Evolutionary conservation across 2,113 vertebrate species (phyloP), one percentile per base, ranked within the genome.

Genomic region (Limnothrissa miodon): DNA sequence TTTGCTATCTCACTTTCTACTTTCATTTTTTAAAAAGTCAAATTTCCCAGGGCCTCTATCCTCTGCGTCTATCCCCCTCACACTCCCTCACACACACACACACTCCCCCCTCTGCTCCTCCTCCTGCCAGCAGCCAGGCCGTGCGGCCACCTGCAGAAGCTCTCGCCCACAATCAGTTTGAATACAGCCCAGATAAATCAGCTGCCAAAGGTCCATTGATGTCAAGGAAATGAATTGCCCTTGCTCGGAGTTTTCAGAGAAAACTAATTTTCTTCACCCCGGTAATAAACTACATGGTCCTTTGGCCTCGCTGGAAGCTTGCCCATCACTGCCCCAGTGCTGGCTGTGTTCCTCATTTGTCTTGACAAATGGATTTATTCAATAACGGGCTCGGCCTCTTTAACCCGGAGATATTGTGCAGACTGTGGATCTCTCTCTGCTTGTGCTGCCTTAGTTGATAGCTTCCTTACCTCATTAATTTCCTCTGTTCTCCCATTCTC

Each of bases 181-280:
- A 81, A 87, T 89, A 88, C 88, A 78, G 81, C 84, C 85, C 51
- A 90, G 91, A 92, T 92, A 90, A 92, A 93, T 93, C 91, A 90
- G 85, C 89, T 88, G 89, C 86, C 87, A 85, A 1, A 82, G 86
- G 87, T 89, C 85, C 89, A 85, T 90, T 91, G 92, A 91, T 92
- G 90, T 91, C 89, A 88, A 86, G 88, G 89, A 90, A 91, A 92
- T 92, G 85, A 89, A 94, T 89, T 87, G 87, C 85, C 89, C 82
- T 83, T 80, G 85, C 85, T 74, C 86, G 45, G 81, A 85, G 86
- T 92, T 92, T 91, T 91, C 90, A 90, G 89, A 90, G 90, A 90
- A 91, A 93, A 91, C 87, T 90, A 91, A 93, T 92, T 92, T 92
- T 90, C 91, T 79, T 86, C 83, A 87, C 89, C 87, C 88, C 85